Evolutionary conservation across 2,888 invertebrate genomes (phyloP).

Genomic region (Drosophila differens): DNA sequence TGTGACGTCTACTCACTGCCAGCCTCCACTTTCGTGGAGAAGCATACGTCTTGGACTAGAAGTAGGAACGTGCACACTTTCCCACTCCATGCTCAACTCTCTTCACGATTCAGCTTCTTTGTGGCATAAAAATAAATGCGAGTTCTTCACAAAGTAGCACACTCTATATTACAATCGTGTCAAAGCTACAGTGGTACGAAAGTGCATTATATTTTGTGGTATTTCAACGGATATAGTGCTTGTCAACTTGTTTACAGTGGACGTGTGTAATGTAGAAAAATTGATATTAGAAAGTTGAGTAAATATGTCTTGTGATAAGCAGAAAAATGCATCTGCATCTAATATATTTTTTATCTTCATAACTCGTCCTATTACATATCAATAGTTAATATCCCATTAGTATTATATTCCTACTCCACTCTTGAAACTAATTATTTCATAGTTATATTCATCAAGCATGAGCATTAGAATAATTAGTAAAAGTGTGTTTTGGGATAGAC

Average conservation of each 20-base stretch:
- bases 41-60: constrained; percentile 43
- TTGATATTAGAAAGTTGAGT: background rate
- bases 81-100: constrained; percentile 20
- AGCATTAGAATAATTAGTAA: background rate
- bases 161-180: constrained; percentile 33
- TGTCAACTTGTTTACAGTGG: background rate
- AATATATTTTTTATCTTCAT: background rate
- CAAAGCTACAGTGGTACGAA: constrained; percentile 26
- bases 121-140: constrained; percentile 82
- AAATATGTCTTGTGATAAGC: background rate
- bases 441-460: too few species aligned
- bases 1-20: background rate
- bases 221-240: background rate
- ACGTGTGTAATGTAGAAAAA: background rate
- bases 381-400: background rate
- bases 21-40: constrained; percentile 25
- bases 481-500: background rate
- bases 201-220: background rate
- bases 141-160: constrained; percentile 73
- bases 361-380: background rate
- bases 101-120: constrained; percentile 56
- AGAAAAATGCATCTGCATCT: background rate
- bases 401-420: background rate
- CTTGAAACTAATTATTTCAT: background rate
- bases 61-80: constrained; percentile 60